A percentile compares a stretch with the other conserved stretches of the same genome.
These are phyloP conservation scores for Hemiscyllium ocellatum DNA, from an alignment of 2,113 vertebrate species.

Conservation along the genomic window DNA sequence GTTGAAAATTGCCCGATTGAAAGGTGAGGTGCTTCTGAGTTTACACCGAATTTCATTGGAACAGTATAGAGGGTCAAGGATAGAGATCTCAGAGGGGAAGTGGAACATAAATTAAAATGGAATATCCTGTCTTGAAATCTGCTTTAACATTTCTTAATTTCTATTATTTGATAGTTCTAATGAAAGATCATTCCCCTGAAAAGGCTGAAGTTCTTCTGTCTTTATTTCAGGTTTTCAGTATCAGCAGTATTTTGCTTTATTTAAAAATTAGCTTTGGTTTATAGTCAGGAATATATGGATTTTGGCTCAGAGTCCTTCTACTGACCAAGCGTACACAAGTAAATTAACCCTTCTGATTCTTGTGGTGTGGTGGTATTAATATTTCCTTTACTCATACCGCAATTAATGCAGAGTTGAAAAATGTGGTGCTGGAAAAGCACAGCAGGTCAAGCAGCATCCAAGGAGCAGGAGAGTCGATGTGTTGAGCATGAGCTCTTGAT, in stretches of 20 bases:
- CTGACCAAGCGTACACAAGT: neutral
- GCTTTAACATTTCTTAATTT: neutral
- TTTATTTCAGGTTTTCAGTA: neutral
- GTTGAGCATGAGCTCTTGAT: too few relatives aligned
- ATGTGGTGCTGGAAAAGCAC: too few relatives aligned
- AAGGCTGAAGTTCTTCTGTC: neutral
- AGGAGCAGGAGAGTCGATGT: too few relatives aligned
- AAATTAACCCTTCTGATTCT: neutral
- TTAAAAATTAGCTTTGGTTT: neutral
- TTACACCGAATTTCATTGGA: neutral
- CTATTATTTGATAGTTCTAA: neutral
- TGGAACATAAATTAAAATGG: neutral
- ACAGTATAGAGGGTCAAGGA: neutral
- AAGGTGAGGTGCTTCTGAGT: neutral
- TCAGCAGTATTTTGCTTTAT: neutral
- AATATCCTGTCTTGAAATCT: neutral
- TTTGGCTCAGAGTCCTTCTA: neutral
- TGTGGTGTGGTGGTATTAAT: neutral
- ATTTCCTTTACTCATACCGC: neutral
- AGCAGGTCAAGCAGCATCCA: too few relatives aligned
- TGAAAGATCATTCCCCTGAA: neutral
- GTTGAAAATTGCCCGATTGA: neutral
- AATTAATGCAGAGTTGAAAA: neutral
- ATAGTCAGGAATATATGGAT: neutral
- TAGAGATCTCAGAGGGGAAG: too few relatives aligned